Percentiles rank a stretch among this genome's conserved stretches.
phyloP scores from a whole-genome alignment of 2,113 vertebrate species.

The Scytalopus superciliaris region DNA sequence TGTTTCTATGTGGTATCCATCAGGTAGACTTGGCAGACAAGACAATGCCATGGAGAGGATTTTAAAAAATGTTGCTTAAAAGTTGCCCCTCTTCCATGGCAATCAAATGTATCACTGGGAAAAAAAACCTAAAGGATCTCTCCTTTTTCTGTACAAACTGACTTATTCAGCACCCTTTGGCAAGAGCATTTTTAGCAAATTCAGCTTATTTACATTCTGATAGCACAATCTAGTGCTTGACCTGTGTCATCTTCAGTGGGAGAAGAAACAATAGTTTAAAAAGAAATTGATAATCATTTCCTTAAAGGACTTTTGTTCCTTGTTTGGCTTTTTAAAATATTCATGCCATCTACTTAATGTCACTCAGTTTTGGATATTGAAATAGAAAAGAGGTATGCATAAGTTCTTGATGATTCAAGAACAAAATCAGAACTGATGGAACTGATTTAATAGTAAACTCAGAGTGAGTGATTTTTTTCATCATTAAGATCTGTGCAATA shows the following conservation, averaged over 20 bases:
- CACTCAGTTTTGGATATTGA: neutral
- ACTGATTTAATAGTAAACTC: neutral
- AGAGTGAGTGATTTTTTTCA: neutral
- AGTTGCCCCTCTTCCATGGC: neutral
- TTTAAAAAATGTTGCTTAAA: neutral
- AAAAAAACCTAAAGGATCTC: neutral
- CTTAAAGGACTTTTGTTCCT: neutral
- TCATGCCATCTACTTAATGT: neutral
- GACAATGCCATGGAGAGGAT: neutral
- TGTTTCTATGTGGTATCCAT: neutral
- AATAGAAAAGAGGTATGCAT: neutral
- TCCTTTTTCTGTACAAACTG: neutral
- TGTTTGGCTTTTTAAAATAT: neutral
- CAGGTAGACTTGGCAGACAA: neutral
- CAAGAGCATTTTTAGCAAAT: neutral
- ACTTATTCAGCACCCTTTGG: neutral
- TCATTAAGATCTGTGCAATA: neutral
- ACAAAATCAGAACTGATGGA: neutral
- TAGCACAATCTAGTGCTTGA: neutral
- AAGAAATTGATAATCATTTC: neutral
- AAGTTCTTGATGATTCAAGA: neutral
- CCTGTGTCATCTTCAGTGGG: neutral
- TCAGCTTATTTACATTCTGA: neutral
- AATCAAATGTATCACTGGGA: neutral
- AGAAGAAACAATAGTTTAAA: neutral